phyloP scores from a whole-genome alignment of 2,113 vertebrate genomes.

The human (Homo sapiens) region DNA sequence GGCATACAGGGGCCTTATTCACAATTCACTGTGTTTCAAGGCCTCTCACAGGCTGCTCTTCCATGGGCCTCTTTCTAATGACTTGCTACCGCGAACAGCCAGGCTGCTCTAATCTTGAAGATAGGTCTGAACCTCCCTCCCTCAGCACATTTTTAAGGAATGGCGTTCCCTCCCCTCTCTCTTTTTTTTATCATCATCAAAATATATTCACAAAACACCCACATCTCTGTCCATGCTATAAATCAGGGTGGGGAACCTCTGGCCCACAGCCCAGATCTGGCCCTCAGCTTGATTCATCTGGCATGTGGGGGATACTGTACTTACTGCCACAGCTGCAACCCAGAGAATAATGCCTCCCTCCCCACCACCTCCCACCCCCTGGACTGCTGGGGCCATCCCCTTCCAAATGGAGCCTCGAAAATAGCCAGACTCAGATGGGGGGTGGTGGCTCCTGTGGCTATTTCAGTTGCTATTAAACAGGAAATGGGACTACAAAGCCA shows the following conservation, averaged over 20 bases:
- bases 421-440: slow-evolving; percentile 49
- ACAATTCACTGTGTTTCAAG: slow-evolving; percentile 73
- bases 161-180: neutral
- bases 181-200: slow-evolving; percentile 75
- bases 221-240: slow-evolving; percentile 81
- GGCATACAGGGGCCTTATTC: slow-evolving; percentile 74
- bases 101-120: slow-evolving; percentile 64
- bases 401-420: slow-evolving; percentile 65
- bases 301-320: slow-evolving; percentile 79
- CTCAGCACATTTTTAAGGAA: slow-evolving; percentile 77
- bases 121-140: slow-evolving; percentile 64
- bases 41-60: slow-evolving; percentile 45
- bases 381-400: slow-evolving; percentile 58
- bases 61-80: slow-evolving; percentile 33
- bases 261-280: slow-evolving; percentile 77
- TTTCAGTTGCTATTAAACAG: slow-evolving; percentile 61
- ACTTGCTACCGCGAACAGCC: slow-evolving; percentile 55
- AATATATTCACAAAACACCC: slow-evolving; percentile 80
- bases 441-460: neutral
- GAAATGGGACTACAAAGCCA: slow-evolving; percentile 56
- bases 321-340: slow-evolving; percentile 77
- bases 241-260: slow-evolving; percentile 79
- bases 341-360: slow-evolving; percentile 75
- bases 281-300: slow-evolving; percentile 79
- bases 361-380: slow-evolving; percentile 56